phyloP scores from a whole-genome alignment of 2,797 vertebrate species.

The Melanotaenia nigrans region DNA sequence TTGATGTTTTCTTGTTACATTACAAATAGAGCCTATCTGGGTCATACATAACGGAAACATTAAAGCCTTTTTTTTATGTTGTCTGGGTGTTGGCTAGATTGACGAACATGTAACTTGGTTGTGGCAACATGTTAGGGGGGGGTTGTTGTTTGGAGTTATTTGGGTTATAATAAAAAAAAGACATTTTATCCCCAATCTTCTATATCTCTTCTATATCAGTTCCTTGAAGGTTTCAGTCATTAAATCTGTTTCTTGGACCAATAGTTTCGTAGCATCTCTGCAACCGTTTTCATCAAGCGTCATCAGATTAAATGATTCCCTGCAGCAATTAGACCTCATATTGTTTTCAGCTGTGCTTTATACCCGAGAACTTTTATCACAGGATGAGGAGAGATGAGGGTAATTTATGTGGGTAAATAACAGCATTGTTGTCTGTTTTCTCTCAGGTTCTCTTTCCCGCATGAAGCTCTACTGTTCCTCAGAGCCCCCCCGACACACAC shows the following conservation, averaged over 20 bases:
- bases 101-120: background rate
- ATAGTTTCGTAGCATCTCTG: slow-evolving; percentile 2
- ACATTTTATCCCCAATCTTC: background rate
- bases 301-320: slow-evolving; percentile 16
- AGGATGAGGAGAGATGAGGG: slow-evolving; percentile 67
- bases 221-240: background rate
- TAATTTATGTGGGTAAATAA: slow-evolving; percentile 78
- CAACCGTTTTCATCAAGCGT: slow-evolving; percentile 22
- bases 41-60: slow-evolving; percentile 16
- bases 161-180: slow-evolving; percentile 1
- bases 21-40: slow-evolving; percentile 38
- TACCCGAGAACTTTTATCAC: slow-evolving; percentile 72
- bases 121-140: background rate
- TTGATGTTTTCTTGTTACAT: slow-evolving; percentile 70
- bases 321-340: slow-evolving; percentile 31
- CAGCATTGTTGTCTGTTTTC: slow-evolving; percentile 80
- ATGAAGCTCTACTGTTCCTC: slow-evolving; percentile 62
- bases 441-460: slow-evolving; percentile 74
- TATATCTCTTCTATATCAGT: background rate
- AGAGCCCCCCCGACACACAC: slow-evolving; percentile 42
- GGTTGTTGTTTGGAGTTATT: slow-evolving; percentile 18
- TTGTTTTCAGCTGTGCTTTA: slow-evolving; percentile 41
- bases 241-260: background rate
- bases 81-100: slow-evolving; percentile 40
- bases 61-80: slow-evolving; percentile 4